Conservation (phyloP, 23 tunicate genomes). For the Pegea sp. region DNA sequence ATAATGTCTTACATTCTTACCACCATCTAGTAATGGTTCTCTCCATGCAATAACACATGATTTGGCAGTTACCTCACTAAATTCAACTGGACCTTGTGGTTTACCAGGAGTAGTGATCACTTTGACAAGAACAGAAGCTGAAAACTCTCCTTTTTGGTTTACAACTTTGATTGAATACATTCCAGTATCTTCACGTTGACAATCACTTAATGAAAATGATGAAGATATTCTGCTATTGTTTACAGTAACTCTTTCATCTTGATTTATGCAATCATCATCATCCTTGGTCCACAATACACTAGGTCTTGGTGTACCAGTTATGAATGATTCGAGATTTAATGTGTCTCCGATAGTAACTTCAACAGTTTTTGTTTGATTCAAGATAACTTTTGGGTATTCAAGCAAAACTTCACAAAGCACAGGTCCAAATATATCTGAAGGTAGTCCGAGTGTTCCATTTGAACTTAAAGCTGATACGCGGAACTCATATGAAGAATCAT, state of each 20-base stretch:
- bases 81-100: slow-evolving; percentile 83
- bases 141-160: slow-evolving; percentile 59
- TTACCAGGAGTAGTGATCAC: slow-evolving; percentile 73
- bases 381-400: slow-evolving; percentile 28
- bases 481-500: slow-evolving; percentile 57
- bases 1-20: slow-evolving; percentile 55
- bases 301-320: slow-evolving; percentile 81
- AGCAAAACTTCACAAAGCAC: slow-evolving; percentile 64
- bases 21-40: slow-evolving; percentile 48
- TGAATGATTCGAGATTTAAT: slow-evolving; percentile 31
- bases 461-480: slow-evolving; percentile 76
- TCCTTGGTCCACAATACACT: slow-evolving; percentile 46
- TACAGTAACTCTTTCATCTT: slow-evolving; percentile 39
- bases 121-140: slow-evolving; percentile 42
- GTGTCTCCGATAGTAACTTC: slow-evolving; percentile 34
- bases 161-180: slow-evolving; percentile 35
- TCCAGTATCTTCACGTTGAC: slow-evolving; percentile 43
- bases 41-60: slow-evolving; percentile 86
- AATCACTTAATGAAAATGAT: slow-evolving; percentile 39
- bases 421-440: slow-evolving; percentile 13
- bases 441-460: slow-evolving; percentile 16
- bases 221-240: slow-evolving; percentile 12
- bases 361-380: slow-evolving; percentile 47
- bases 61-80: slow-evolving; percentile 43
- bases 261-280: slow-evolving; percentile 29